phyloP scores from a whole-genome alignment of 2,888 invertebrate species.

The Rhagonycha lutea region DNA sequence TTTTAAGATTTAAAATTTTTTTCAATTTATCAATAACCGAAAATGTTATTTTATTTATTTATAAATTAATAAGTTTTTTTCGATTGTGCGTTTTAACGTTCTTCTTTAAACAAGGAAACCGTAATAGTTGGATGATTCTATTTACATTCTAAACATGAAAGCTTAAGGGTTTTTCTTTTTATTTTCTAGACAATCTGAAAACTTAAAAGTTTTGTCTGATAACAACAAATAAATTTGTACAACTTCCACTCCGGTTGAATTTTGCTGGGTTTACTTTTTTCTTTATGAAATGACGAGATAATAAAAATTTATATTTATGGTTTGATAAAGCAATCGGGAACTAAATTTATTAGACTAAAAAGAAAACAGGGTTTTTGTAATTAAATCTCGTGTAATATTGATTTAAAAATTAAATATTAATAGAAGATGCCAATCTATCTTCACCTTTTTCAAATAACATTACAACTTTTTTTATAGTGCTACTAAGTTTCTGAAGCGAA shows the following conservation, averaged over 20 bases:
- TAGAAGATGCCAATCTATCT: conserved; percentile 8
- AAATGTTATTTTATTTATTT: not conserved
- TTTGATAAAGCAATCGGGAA: not conserved
- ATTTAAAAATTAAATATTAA: not conserved
- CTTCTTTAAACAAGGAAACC: conserved; percentile 3
- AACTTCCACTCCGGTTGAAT: not conserved
- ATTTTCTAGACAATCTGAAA: conserved; percentile 4
- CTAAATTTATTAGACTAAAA: not conserved
- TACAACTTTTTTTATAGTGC: conserved; percentile 17
- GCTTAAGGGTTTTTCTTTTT: conserved; percentile 5
- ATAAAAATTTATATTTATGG: not conserved
- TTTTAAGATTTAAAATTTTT: not conserved
- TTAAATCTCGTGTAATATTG: not conserved
- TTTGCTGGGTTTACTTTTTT: not conserved
- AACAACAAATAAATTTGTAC: not conserved
- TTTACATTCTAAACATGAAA: conserved; percentile 11
- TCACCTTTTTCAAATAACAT: conserved; percentile 10
- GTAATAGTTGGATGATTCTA: conserved; percentile 6
- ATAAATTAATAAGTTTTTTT: not conserved
- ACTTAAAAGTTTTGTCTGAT: not conserved
- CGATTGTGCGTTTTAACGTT: not conserved
- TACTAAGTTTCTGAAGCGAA: conserved; percentile 14
- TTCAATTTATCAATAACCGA: not conserved
- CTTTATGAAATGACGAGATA: not conserved
- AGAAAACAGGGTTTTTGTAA: not conserved